Evolutionary conservation across 2,888 invertebrate species (phyloP), one percentile per base, ranked within the genome.

Genomic region (Habroteleia sp.): DNA sequence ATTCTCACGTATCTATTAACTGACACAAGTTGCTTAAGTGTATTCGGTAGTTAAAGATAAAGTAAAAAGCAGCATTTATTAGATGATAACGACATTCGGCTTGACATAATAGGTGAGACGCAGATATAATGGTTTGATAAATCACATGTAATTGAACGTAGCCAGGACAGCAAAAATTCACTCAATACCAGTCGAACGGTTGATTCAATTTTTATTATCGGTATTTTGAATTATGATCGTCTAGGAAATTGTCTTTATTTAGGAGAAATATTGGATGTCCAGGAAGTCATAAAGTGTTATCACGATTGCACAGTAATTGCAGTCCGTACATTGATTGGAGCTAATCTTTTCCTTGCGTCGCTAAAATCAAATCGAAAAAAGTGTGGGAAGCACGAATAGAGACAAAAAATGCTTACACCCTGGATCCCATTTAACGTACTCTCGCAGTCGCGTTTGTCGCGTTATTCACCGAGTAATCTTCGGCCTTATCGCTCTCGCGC

Each of bases 381-480:
- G 16, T 11, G 3, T 2, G 25, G 13, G 20, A 48, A 63, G 37
- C 7, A 29, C 37, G 25, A 10, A 50, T 7, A 27, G 11, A 8
- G 4, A 17, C 10, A 66, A 75, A 66, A 75, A 71, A 62, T 56
- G 66, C 75, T 66, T 56, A 66, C 60, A 66, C 56, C 31, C 44
- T 44, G 35, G 62, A 66, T 60, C 62, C 75, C 66, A 71, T 71
- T 72, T 66, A 66, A 62, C n/a, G n/a, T n/a, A n/a, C 62, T 60
- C 54, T 37, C 27, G 14, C 66, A 33, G 60, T 72, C 60, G 62
- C 65, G 71, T 75, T 71, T 66, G 66, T 48, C 60, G 71, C 75
- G 75, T 75, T 75, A 75, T 66, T 75, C 75, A 75, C 71, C 66
- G 42, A 62, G 71, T 75, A 75, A 75, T 75, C 75, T 75, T 65